Conservation (phyloP, 2,888 invertebrate genomes). For the Crematogaster levior region DNA sequence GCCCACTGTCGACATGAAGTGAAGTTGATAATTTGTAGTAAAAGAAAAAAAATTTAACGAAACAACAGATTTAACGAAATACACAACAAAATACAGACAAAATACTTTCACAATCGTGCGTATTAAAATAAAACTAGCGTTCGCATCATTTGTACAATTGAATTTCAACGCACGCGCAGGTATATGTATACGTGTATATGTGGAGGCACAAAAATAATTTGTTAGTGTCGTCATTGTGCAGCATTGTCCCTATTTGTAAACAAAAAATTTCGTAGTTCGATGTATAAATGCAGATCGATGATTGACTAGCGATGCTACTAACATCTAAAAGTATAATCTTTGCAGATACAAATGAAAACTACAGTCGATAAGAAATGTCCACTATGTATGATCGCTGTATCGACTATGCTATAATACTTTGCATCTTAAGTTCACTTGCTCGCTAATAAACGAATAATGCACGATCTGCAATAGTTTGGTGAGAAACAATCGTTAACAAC, state of each 20-base stretch:
- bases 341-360: conserved; percentile 4
- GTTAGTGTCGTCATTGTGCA: conserved; percentile 15
- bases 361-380: background rate
- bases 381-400: conserved; percentile 16
- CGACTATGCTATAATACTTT: conserved; percentile 61
- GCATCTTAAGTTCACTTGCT: conserved; percentile 44
- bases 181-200: background rate
- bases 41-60: conserved; percentile 20
- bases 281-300: conserved; percentile 22
- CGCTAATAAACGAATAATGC: conserved; percentile 49
- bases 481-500: conserved; percentile 42
- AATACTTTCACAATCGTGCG: conserved; percentile 10
- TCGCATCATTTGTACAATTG: background rate
- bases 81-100: background rate
- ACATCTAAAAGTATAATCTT: conserved; percentile 6
- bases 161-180: background rate
- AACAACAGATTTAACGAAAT: background rate
- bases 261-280: conserved; percentile 1
- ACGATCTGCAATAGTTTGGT: conserved; percentile 57
- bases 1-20: conserved; percentile 30
- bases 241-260: background rate
- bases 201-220: conserved; percentile 16
- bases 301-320: conserved; percentile 30
- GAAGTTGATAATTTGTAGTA: conserved; percentile 42
- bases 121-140: background rate